Evolutionary conservation across 2,888 invertebrate species (phyloP), one percentile per base, ranked within the genome.

Genomic region (Coecobrya sp.): DNA sequence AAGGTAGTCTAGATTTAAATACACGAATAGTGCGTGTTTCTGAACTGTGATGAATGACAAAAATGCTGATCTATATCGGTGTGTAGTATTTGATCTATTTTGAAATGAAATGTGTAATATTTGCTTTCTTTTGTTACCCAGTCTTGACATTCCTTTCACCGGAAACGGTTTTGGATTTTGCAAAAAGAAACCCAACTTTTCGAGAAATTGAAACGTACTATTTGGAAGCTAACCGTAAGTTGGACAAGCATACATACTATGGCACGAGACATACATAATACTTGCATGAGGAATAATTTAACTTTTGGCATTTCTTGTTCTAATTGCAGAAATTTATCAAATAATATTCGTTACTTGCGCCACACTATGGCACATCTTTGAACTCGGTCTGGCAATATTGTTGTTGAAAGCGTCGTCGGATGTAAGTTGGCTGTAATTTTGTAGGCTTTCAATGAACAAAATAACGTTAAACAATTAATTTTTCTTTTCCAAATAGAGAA

Each of bases 311-410:
- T 16, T 62, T 76, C 7, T 4, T 59, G 13, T 49, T 13, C 13
- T 42, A n/a, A 45, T 22, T 76, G 5, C 59, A 93, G 93, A 79
- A 52, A 42, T 92, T 62, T 93, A 92, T 82, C 89, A 93, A 93
- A 93, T 93, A 19, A 62, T 90, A 68, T 93, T 93, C 59, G 91
- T 93, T 25, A 65, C 86, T 22, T 62, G 86, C 45, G 87, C 91
- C 16, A 90, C 84, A 3, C 68, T 85, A n/a, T 93, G 93, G 93
- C 90, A 92, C 59, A 42, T 93, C 0, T 93, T 93, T 76, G 93
- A 93, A 65, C 91, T 93, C 68, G 90, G 91, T 70, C 92, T 93
- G 81, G 93, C 93, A 62, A 93, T 93, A 25, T 87, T 92, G n/a
- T 86, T 93, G 45, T 55, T 93, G 76, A 85, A 90, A 30, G 93